These are phyloP conservation scores for Neosilurus mollespiculum DNA, from an alignment of 2,797 vertebrate genomes.

Conservation along the genomic window DNA sequence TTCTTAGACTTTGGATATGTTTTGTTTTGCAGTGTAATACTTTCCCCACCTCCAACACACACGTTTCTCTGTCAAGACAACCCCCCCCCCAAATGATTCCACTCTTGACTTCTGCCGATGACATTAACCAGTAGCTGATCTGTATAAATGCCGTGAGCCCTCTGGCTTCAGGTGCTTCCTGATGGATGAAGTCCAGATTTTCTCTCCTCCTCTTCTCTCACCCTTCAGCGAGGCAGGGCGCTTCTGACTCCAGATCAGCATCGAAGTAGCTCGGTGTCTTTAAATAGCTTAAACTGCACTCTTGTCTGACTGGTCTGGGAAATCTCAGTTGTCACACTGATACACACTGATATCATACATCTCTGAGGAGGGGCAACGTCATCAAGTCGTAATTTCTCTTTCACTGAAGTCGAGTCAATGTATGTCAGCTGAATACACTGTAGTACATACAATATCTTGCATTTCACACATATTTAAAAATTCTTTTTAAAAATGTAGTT, in stretches of 20 bases:
- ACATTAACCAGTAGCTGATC: slow-evolving; percentile 29
- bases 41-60: neutral
- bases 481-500: neutral
- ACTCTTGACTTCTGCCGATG: neutral
- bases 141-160: slow-evolving; percentile 17
- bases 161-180: slow-evolving; percentile 15
- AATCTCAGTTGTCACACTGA: slow-evolving; percentile 43
- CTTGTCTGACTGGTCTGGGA: slow-evolving; percentile 43
- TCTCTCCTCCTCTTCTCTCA: neutral
- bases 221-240: neutral
- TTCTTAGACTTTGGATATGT: neutral
- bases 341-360: slow-evolving; percentile 13
- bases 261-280: slow-evolving; percentile 17
- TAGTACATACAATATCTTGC: neutral
- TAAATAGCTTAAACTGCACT: slow-evolving; percentile 45
- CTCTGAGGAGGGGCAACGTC: neutral
- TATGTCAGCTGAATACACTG: neutral
- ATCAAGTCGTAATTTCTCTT: neutral
- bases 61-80: neutral
- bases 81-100: neutral
- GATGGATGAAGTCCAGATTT: slow-evolving; percentile 33
- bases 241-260: slow-evolving; percentile 33
- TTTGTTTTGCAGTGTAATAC: neutral
- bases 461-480: neutral
- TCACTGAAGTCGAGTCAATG: neutral